These are phyloP conservation scores for Erethizon dorsatum DNA, from an alignment of 2,797 vertebrate genomes.

Conservation along the genomic window DNA sequence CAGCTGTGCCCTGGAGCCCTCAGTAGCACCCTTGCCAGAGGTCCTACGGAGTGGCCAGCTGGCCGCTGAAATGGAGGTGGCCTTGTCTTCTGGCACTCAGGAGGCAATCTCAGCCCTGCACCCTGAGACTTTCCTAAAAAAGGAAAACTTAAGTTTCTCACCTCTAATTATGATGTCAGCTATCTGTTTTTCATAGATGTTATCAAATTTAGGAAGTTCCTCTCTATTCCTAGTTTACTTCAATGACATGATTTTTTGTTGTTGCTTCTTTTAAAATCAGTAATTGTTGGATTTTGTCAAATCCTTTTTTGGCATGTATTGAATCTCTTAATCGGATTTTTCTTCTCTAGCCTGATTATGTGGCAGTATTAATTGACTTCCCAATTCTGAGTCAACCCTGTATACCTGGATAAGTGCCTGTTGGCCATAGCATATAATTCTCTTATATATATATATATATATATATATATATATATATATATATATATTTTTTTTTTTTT, in stretches of 20 bases:
- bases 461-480: too few relatives aligned
- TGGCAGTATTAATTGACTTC: background rate
- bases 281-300: background rate
- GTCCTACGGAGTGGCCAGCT: too few relatives aligned
- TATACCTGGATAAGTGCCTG: background rate
- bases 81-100: background rate
- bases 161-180: background rate
- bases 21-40: background rate
- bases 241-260: background rate
- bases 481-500: too few relatives aligned
- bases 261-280: background rate
- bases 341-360: background rate
- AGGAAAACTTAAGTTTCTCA: background rate
- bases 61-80: background rate
- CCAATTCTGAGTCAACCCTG: background rate
- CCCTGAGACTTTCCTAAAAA: background rate
- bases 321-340: background rate
- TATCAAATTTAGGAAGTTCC: background rate
- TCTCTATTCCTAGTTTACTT: background rate
- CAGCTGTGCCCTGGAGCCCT: background rate
- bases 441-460: too few relatives aligned
- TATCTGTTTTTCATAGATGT: background rate
- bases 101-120: background rate
- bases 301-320: background rate
- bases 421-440: background rate